Conservation (phyloP, 2,888 invertebrate genomes). For the Apotomis capreana region DNA sequence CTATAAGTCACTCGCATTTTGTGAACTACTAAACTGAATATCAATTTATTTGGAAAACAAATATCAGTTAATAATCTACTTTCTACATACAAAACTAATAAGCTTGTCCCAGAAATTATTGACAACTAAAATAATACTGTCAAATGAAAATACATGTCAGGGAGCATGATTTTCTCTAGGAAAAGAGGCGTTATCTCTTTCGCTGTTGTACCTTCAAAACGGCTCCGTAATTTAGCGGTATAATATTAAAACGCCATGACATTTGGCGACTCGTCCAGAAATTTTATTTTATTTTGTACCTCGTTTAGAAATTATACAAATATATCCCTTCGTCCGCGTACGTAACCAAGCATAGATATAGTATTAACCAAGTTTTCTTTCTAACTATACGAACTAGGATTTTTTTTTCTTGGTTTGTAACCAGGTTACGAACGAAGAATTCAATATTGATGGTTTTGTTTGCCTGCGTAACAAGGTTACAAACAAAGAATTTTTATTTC, state of each 20-base stretch:
- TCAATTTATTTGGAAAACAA: conserved; percentile 17
- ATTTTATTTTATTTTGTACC: not conserved
- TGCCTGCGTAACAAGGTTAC: too few relatives aligned
- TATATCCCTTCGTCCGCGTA: too few relatives aligned
- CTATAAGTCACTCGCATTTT: conserved; percentile 57
- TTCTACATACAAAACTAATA: conserved; percentile 29
- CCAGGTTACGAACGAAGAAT: too few relatives aligned
- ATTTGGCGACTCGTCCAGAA: conserved; percentile 32
- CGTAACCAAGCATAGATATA: too few relatives aligned
- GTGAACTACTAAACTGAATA: conserved; percentile 39
- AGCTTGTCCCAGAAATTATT: conserved; percentile 29
- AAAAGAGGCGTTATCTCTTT: conserved; percentile 16
- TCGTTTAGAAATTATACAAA: conserved; percentile 16
- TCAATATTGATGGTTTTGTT: too few relatives aligned
- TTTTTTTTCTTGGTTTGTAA: too few relatives aligned
- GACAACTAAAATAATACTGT: conserved; percentile 20
- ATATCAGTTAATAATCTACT: conserved; percentile 22
- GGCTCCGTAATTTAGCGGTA: conserved; percentile 17
- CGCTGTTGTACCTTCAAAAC: not conserved
- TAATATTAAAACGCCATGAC: conserved; percentile 33
- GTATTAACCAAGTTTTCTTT: too few relatives aligned
- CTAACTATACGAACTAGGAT: too few relatives aligned
- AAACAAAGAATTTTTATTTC: too few relatives aligned
- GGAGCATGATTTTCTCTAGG: conserved; percentile 8
- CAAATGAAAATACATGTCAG: conserved; percentile 18